These are phyloP conservation scores for Thereva unica DNA, from an alignment of 2,888 invertebrate species.

Conservation along the genomic window DNA sequence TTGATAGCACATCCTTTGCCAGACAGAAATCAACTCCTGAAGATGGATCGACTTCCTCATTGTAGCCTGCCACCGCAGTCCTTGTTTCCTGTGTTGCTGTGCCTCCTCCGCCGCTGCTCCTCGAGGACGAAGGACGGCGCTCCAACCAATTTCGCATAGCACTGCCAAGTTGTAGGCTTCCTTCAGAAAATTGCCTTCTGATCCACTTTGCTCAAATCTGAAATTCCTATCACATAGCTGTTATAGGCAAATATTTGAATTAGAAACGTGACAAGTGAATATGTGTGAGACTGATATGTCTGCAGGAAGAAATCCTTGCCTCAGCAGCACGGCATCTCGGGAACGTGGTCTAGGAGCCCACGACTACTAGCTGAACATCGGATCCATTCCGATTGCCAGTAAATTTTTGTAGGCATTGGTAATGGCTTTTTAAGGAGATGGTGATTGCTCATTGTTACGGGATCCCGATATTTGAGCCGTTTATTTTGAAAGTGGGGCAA, in stretches of 20 bases:
- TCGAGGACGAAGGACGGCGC: too few species aligned
- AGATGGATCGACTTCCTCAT: slow-evolving; percentile 27
- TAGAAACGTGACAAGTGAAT: slow-evolving; percentile 31
- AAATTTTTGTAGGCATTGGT: too few species aligned
- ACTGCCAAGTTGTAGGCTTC: background rate
- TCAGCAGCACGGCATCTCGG: too few species aligned
- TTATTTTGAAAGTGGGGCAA: too few species aligned
- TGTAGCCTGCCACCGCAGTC: slow-evolving; percentile 9
- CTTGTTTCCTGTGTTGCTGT: background rate
- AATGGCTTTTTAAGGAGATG: too few species aligned
- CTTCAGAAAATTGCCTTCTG: slow-evolving; percentile 27
- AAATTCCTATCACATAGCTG: slow-evolving; percentile 33
- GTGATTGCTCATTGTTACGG: too few species aligned
- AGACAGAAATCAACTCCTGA: slow-evolving; percentile 23
- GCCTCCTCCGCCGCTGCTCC: too few species aligned
- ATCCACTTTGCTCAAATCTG: slow-evolving; percentile 33
- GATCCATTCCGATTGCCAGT: too few species aligned
- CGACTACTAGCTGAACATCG: too few species aligned
- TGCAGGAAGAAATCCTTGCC: slow-evolving; percentile 18
- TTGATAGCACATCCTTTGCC: slow-evolving; percentile 27
- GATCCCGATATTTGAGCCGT: too few species aligned
- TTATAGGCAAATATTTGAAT: slow-evolving; percentile 37
- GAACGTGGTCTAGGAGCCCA: too few species aligned
- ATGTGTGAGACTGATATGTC: slow-evolving; percentile 17
- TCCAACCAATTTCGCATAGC: background rate